Base-by-base conservation (phyloP, 2,888 invertebrate genomes). In the Rhingia rostrata region DNA sequence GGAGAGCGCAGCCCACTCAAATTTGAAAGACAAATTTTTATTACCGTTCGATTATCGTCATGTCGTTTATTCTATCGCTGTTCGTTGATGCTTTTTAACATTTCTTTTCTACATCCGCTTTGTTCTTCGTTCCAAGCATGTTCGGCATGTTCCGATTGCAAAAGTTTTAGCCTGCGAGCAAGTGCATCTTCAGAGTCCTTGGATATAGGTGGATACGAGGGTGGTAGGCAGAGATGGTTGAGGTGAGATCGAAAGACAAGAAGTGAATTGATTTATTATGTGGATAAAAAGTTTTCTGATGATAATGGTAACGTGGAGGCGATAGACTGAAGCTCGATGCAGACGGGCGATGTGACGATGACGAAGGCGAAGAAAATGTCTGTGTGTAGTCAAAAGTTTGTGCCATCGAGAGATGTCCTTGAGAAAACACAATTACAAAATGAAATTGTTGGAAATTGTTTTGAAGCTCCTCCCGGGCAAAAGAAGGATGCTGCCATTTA, bases 251-350 rank as follows among this genome's bases (percentile, higher is more conserved):
- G 80, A 66, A 79, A 84, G 80, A 84, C 84, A 84, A 80, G 80
- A 80, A 75, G 80, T 75, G 84, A 84, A 84, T 80, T 84, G 84
- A 84, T 84, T 84, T 84, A 84, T 84, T 80, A 70, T 84, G 80
- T 75, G 84, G 84, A 84, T 84, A 80, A 80, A 84, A 80, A 84
- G 70, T 80, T 80, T 70, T 69, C 70, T 61, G 74, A 84, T 60
- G 74, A 84, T 75, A 84, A 80, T 80, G 49, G 74, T 7, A 39
- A 60, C 37, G 33, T 45, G 32, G 30, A 30, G n/a, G 32, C 47
- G 45, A 7, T 56, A 12, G 49, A n/a, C 61, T 60, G 66, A 66
- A 43, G 61, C 64, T 51, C 58, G 64, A 64, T 64, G 75, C 64
- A 63, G 60, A n/a, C 2, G 39, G 2, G 22, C 22, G 22, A 22